Conservation (phyloP, 2,113 vertebrate genomes). For the Apistogramma diplotaenia region DNA sequence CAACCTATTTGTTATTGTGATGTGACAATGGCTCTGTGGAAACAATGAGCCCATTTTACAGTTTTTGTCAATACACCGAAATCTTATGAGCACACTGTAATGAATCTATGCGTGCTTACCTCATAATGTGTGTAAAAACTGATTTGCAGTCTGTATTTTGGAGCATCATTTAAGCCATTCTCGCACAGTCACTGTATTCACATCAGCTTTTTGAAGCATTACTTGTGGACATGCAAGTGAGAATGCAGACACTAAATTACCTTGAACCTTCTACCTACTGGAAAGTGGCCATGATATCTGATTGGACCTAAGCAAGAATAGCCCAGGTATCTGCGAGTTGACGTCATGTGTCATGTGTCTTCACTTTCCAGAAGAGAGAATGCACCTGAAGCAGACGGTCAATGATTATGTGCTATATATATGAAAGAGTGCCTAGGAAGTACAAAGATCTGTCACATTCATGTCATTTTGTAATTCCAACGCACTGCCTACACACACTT, state of each 20-base stretch:
- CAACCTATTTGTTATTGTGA: conserved; percentile 20
- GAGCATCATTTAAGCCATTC: not conserved
- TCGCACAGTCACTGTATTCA: not conserved
- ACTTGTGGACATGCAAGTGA: not conserved
- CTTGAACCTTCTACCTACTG: not conserved
- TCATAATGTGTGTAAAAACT: not conserved
- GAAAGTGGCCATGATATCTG: not conserved
- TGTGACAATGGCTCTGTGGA: not conserved
- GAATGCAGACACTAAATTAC: not conserved
- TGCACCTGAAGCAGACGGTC: not conserved
- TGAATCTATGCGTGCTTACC: not conserved
- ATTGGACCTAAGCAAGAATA: not conserved
- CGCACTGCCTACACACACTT: no score
- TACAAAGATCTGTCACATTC: not conserved
- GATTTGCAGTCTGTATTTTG: not conserved
- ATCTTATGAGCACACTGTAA: not conserved
- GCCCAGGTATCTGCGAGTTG: fast-evolving
- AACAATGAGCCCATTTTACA: not conserved
- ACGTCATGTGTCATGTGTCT: not conserved
- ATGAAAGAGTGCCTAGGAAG: not conserved
- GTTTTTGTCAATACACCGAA: not conserved
- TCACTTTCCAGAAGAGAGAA: not conserved
- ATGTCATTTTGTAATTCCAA: not conserved
- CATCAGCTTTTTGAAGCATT: not conserved
- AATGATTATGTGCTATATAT: not conserved